phyloP scores from a whole-genome alignment of 92 coral and sea anemone species.

The Palythoa grandis region DNA sequence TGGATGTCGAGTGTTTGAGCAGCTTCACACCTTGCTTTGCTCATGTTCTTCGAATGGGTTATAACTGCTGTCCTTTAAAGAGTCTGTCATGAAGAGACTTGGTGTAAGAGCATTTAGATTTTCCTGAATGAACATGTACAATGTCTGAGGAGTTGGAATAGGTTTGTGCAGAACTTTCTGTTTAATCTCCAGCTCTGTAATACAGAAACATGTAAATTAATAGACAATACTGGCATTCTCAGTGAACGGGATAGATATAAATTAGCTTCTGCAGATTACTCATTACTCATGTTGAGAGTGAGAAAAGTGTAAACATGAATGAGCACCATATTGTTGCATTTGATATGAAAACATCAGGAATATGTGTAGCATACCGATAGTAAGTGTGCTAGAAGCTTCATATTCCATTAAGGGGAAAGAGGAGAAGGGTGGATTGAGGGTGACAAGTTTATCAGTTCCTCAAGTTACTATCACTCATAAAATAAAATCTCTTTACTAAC shows the following conservation, averaged over 20 bases:
- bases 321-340: too few relatives aligned
- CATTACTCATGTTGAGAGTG: too few relatives aligned
- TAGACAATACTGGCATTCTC: neutral
- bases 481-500: too few relatives aligned
- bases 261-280: too few relatives aligned
- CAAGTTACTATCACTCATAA: too few relatives aligned
- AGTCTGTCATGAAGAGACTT: conserved; percentile 13
- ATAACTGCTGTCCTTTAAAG: neutral
- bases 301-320: too few relatives aligned
- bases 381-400: too few relatives aligned
- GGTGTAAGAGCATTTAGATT: conserved; percentile 15
- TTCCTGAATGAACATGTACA: conserved; percentile 8
- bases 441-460: too few relatives aligned
- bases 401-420: too few relatives aligned
- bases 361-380: too few relatives aligned
- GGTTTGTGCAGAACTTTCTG: conserved; percentile 22
- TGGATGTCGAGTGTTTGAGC: neutral
- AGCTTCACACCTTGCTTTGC: conserved; percentile 14
- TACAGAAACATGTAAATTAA: neutral
- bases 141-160: conserved; percentile 31
- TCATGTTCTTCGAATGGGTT: conserved; percentile 25
- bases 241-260: neutral
- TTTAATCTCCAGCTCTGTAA: conserved; percentile 29
- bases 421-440: too few relatives aligned
- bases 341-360: too few relatives aligned